Base-by-base conservation (phyloP, 2,113 vertebrate genomes). In the Benthochromis sp. region DNA sequence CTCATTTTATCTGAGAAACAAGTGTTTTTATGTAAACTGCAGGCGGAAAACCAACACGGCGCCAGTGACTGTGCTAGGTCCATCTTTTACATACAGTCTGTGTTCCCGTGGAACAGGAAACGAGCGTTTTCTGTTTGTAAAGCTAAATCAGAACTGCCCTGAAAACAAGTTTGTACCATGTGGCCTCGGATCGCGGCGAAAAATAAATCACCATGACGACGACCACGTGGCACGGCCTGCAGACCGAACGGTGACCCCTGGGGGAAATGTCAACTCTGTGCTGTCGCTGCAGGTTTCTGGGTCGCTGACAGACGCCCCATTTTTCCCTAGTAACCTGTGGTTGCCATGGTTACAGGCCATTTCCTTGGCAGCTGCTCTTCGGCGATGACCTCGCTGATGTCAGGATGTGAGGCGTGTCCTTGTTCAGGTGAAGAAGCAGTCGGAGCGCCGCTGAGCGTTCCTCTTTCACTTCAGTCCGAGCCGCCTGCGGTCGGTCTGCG, bases 91-190 rank as follows among this genome's bases (percentile, higher is more conserved):
- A 9, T 27, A 27, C 69, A 45, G 69, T 2, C 69, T 27, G 12
- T 34, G 16, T 45, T 27, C 8, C 38, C 4, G 8, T 73, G 38
- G n/a, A 43, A 16, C 66, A 45, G 66, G 69, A 27, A 45, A 14
- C 0, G 2, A 21, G n/a, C 3, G 4, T 8, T 4, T 38, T 5
- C n/a, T 7, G 12, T 3, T 69, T 40, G 8, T 21, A 3, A 12
- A 13, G 34, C 17, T 66, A n/a, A 38, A 69, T 0, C 6, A 21
- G 6, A n/a, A n/a, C 10, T 40, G 19, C 11, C 34, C 34, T 34
- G 29, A 3, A 63, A 63, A 19, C 29, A 34, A 6, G 16, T 63
- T 1, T 63, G 57, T 6, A 10, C 29, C 59, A 61, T 4, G 59
- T 61, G 29, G 31, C 57, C 29, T 61, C 8, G 3, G 57, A 29